Evolutionary conservation across 2,797 vertebrate genomes (phyloP).

Genomic region (Staurois parvus): DNA sequence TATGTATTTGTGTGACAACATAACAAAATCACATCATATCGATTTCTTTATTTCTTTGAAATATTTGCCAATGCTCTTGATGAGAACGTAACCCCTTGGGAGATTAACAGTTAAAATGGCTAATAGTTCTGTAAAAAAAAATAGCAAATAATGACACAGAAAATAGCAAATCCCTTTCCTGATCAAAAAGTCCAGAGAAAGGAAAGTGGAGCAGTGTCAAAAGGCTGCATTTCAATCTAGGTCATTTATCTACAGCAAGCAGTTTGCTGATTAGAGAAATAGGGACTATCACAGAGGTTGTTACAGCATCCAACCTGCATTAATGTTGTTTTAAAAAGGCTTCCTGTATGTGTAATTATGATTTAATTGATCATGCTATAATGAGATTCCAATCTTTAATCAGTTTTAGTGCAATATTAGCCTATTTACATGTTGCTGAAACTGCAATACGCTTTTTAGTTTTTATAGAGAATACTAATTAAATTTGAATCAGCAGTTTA

Average conservation of each 20-base stretch:
- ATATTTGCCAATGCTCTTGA: not conserved
- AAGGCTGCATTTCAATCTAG: conserved; percentile 55
- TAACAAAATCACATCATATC: not conserved
- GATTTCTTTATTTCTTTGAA: not conserved
- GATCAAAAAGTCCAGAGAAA: conserved; percentile 45
- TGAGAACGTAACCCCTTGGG: not conserved
- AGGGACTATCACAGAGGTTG: conserved; percentile 47
- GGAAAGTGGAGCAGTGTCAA: conserved; percentile 55
- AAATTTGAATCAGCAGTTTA: conserved; percentile 59
- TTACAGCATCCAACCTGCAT: conserved; percentile 41
- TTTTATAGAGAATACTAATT: conserved; percentile 56
- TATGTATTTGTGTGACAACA: not conserved
- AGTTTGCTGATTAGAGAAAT: conserved; percentile 51
- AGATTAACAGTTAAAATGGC: conserved; percentile 34
- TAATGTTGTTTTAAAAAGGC: conserved; percentile 38
- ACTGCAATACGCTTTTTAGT: conserved; percentile 51
- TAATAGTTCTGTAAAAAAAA: conserved; percentile 29
- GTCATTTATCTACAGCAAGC: conserved; percentile 57
- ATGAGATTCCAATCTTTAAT: conserved; percentile 62
- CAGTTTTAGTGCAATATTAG: conserved; percentile 58
- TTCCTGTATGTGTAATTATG: conserved; percentile 58
- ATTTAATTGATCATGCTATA: conserved; percentile 60
- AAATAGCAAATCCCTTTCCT: conserved; percentile 33
- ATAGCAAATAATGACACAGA: conserved; percentile 35
- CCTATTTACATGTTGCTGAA: conserved; percentile 61